These are phyloP conservation scores for Drosophila trapezifrons DNA, from an alignment of 1,140 invertebrate genomes.

Conservation along the genomic window DNA sequence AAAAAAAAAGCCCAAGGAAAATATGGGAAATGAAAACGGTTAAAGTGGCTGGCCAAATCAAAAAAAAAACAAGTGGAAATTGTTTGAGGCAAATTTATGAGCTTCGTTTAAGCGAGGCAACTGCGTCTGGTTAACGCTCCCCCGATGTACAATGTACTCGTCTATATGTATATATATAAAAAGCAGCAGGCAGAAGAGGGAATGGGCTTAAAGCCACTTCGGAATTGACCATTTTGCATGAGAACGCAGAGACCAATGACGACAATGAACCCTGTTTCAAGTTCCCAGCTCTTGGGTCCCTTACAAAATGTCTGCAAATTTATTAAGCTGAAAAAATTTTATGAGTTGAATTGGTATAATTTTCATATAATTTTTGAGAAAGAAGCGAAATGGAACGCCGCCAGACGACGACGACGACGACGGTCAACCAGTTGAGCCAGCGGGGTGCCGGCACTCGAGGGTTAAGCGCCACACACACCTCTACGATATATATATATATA, in stretches of 20 bases:
- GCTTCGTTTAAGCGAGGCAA: constrained; percentile 46
- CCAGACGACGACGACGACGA: constrained; percentile 45
- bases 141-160: constrained; percentile 15
- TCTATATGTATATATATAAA: background rate
- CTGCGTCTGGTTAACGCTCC: constrained; percentile 46
- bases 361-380: constrained; percentile 82
- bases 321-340: constrained; percentile 83
- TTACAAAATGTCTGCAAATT: constrained; percentile 81
- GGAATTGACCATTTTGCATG: constrained; percentile 46
- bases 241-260: constrained; percentile 10
- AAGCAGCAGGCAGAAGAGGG: background rate
- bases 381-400: constrained; percentile 75
- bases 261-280: constrained; percentile 6
- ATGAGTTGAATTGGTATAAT: constrained; percentile 83
- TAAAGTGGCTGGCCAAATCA: constrained; percentile 5
- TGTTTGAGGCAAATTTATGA: constrained; percentile 58
- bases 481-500: constrained; percentile 6
- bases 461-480: constrained; percentile 70
- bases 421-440: constrained; percentile 71
- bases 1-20: constrained; percentile 38
- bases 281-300: constrained; percentile 7
- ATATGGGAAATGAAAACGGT: constrained; percentile 42
- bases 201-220: constrained; percentile 16
- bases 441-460: constrained; percentile 30
- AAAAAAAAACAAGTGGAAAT: constrained; percentile 33